phyloP scores from a whole-genome alignment of 1,140 invertebrate species.

The Caerostris darwini region DNA sequence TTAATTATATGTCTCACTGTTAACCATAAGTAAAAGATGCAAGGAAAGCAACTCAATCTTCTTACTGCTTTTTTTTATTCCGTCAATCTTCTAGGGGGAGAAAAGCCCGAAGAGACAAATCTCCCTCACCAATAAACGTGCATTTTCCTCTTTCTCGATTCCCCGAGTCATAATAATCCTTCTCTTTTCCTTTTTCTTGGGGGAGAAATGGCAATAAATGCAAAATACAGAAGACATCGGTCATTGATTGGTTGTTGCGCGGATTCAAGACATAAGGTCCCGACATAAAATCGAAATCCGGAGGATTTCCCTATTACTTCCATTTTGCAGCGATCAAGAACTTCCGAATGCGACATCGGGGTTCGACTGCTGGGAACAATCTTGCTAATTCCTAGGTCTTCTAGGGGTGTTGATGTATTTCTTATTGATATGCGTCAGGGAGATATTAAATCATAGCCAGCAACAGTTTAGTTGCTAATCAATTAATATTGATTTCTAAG shows the following conservation, averaged over 20 bases:
- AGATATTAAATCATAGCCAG: neutral
- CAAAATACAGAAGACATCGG: slow-evolving; percentile 45
- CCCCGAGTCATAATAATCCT: slow-evolving; percentile 11
- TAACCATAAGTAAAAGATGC: neutral
- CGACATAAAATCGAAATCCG: slow-evolving; percentile 58
- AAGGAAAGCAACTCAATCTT: neutral
- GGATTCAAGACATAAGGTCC: slow-evolving; percentile 55
- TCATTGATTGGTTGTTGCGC: slow-evolving; percentile 66
- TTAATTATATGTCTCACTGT: neutral
- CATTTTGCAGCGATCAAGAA: slow-evolving; percentile 50
- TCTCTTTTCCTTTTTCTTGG: too few relatives aligned
- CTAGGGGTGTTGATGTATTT: neutral
- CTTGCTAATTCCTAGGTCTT: neutral
- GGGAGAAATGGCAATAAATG: slow-evolving; percentile 53
- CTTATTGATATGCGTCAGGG: too few relatives aligned
- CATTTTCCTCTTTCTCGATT: neutral
- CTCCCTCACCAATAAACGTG: slow-evolving; percentile 10
- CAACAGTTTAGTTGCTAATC: too few relatives aligned
- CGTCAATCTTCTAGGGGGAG: neutral
- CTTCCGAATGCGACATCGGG: slow-evolving; percentile 1
- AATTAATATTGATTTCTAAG: too few relatives aligned
- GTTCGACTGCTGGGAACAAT: neutral
- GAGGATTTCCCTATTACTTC: slow-evolving; percentile 61
- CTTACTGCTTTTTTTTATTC: neutral
- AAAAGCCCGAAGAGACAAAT: neutral